These are phyloP conservation scores for Flexamia atlantica DNA, from an alignment of 2,888 invertebrate genomes.

Conservation along the genomic window DNA sequence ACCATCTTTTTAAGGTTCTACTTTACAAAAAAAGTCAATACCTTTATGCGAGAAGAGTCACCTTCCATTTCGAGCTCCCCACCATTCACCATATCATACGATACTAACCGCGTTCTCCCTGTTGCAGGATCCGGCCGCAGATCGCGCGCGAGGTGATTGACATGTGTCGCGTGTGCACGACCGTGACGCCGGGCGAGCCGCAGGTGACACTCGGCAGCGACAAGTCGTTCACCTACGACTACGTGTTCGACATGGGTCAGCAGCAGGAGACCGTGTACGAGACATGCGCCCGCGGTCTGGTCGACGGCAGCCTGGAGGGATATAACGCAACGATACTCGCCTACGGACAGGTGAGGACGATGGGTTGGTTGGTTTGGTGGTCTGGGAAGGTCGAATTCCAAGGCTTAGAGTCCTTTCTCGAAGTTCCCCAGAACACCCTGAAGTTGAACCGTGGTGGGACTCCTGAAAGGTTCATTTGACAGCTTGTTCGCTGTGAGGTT, in stretches of 20 bases:
- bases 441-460: too few relatives aligned
- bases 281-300: constrained; percentile 89
- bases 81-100: too few relatives aligned
- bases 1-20: too few relatives aligned
- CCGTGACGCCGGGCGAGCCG: constrained; percentile 92
- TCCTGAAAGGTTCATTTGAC: too few relatives aligned
- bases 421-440: too few relatives aligned
- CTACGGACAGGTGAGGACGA: constrained; percentile 92
- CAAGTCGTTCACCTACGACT: constrained; percentile 97
- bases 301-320: constrained; percentile 95
- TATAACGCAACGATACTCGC: constrained; percentile 99
- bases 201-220: constrained; percentile 95
- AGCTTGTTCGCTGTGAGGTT: too few relatives aligned
- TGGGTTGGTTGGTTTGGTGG: too few relatives aligned
- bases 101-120: background rate
- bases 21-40: too few relatives aligned
- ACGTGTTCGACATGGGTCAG: constrained; percentile 91
- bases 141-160: constrained; percentile 95
- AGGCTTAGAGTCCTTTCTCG: too few relatives aligned
- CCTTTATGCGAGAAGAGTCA: too few relatives aligned
- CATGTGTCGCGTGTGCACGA: constrained; percentile 95
- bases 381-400: too few relatives aligned
- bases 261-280: constrained; percentile 89
- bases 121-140: constrained; percentile 94
- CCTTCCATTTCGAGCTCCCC: too few relatives aligned